phyloP scores from a whole-genome alignment of 2,888 invertebrate species.

The Dinocampus coccinellae region DNA sequence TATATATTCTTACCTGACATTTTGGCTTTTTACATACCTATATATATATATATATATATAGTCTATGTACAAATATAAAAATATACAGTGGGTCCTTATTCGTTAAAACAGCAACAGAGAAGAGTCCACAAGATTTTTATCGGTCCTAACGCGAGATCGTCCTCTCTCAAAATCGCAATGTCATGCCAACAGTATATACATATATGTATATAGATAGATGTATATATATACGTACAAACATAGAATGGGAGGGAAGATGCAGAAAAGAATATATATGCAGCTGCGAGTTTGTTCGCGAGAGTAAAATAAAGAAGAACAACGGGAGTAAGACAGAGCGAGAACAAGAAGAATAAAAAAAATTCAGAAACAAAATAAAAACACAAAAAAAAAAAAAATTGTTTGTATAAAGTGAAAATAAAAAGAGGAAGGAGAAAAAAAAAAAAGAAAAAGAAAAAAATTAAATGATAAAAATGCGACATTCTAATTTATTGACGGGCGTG shows the following conservation, averaged over 20 bases:
- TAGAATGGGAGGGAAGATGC: constrained; percentile 35
- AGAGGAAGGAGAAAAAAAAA: constrained; percentile 37
- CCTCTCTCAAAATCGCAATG: constrained; percentile 1
- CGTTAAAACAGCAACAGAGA: neutral
- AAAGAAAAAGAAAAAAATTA: constrained; percentile 39
- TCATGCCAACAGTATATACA: constrained; percentile 12
- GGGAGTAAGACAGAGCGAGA: neutral
- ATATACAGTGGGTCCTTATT: neutral
- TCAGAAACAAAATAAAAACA: too few species aligned
- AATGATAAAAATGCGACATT: too few species aligned
- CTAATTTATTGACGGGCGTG: constrained; percentile 47
- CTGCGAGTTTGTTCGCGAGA: neutral
- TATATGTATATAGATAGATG: neutral
- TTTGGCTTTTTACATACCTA: constrained; percentile 50
- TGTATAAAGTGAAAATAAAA: constrained; percentile 43
- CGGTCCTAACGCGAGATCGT: constrained; percentile 2
- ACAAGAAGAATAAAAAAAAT: neutral
- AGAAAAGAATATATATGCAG: neutral
- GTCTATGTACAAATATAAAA: constrained; percentile 15
- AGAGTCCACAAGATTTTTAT: constrained; percentile 6
- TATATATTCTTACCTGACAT: constrained; percentile 57
- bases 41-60: constrained; percentile 27
- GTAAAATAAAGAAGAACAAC: constrained; percentile 8
- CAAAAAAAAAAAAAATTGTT: too few species aligned
- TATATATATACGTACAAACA: constrained; percentile 5